Conservation (phyloP, 2,113 vertebrate species). For the Aptenodytes patagonicus region DNA sequence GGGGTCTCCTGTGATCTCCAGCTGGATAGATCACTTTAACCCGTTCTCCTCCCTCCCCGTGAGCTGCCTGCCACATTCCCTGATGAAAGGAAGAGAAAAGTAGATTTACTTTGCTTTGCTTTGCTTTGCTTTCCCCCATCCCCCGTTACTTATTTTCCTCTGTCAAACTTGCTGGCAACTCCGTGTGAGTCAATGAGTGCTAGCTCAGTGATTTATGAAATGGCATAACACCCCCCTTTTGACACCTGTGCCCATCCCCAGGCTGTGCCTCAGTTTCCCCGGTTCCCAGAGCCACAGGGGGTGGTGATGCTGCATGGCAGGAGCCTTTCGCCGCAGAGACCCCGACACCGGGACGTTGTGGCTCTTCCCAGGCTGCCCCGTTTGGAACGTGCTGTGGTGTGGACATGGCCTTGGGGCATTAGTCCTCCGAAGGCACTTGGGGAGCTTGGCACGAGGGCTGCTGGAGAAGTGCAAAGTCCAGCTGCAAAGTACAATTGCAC, state of each 20-base stretch:
- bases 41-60: background rate
- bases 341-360: accelerated
- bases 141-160: background rate
- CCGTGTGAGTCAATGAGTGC: background rate
- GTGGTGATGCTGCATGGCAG: accelerated
- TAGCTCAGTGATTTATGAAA: background rate
- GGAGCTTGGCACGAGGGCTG: background rate
- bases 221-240: background rate
- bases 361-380: background rate
- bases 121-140: accelerated
- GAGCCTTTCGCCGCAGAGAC: background rate
- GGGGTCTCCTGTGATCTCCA: background rate
- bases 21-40: conserved; percentile 17
- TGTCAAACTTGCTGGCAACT: background rate
- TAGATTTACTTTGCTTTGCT: background rate
- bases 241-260: background rate
- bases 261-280: background rate
- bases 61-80: background rate
- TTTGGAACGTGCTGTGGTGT: accelerated
- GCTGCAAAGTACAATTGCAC: background rate
- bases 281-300: accelerated
- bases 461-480: background rate
- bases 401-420: background rate
- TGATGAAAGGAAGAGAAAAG: background rate
- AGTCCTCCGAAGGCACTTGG: background rate